Conservation (phyloP, 2,888 invertebrate genomes). For the Acanthopleura granulata region DNA sequence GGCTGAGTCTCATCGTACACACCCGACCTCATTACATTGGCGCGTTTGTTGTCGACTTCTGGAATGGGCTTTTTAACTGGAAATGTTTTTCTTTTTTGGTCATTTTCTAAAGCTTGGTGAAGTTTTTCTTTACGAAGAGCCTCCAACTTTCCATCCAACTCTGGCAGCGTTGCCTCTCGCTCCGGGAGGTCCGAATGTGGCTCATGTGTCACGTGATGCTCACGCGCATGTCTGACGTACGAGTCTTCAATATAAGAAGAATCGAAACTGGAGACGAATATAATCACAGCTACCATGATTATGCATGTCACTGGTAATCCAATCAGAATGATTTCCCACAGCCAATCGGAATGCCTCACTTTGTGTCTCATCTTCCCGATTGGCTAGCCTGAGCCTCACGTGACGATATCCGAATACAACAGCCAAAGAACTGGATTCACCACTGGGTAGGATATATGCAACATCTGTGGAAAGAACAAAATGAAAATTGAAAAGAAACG, state of each 20-base stretch:
- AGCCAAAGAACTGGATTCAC: too few species aligned
- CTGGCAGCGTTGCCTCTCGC: neutral
- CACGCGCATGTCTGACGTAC: neutral
- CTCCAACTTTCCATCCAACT: neutral
- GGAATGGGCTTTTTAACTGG: neutral
- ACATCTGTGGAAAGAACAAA: too few species aligned
- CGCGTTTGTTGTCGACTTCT: neutral
- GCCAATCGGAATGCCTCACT: slow-evolving; percentile 5
- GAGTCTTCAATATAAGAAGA: neutral
- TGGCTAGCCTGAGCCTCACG: too few species aligned
- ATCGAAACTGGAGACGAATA: slow-evolving; percentile 6
- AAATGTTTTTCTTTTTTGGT: neutral
- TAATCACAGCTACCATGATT: slow-evolving; percentile 7
- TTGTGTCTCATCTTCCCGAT: neutral
- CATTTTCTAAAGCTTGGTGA: neutral
- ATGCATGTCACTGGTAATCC: slow-evolving; percentile 14
- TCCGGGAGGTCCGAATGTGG: neutral
- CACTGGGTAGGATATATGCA: too few species aligned
- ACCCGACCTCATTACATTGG: neutral
- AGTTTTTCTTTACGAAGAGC: neutral
- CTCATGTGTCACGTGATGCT: neutral
- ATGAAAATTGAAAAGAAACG: too few species aligned
- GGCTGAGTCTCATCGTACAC: neutral
- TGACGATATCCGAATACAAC: too few species aligned
- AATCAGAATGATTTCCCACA: slow-evolving; percentile 13